Evolutionary conservation across 1,140 invertebrate genomes (phyloP).

Genomic region (Tetramorium parvispinum): DNA sequence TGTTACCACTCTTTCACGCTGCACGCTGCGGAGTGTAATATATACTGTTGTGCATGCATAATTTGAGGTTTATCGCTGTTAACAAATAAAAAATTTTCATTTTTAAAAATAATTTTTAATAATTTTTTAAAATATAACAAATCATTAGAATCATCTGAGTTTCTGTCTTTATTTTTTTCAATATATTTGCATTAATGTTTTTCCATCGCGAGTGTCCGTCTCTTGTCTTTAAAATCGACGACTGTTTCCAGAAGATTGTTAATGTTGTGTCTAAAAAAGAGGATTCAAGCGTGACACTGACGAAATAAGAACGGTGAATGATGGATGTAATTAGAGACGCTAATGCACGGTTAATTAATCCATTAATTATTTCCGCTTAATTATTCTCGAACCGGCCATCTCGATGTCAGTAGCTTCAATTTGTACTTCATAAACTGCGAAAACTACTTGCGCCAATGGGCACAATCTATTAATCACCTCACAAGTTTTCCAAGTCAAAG

Average conservation of each 20-base stretch:
- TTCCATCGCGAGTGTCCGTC: too few species aligned
- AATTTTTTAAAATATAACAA: background rate
- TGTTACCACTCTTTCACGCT: slow-evolving; percentile 10
- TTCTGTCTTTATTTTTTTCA: background rate
- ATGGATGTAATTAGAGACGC: slow-evolving; percentile 43
- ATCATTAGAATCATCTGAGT: background rate
- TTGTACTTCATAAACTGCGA: slow-evolving; percentile 26
- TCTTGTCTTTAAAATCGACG: background rate
- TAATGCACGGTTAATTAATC: slow-evolving; percentile 54
- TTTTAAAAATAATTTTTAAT: too few species aligned
- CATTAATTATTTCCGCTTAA: slow-evolving; percentile 63
- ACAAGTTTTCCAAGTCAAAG: slow-evolving; percentile 20
- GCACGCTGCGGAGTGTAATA: background rate
- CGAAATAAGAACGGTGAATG: slow-evolving; percentile 8
- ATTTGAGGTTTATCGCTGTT: slow-evolving; percentile 11
- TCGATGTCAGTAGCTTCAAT: slow-evolving; percentile 21
- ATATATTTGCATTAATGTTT: background rate
- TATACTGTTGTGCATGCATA: background rate
- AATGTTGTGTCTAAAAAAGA: background rate
- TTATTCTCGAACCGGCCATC: slow-evolving; percentile 33
- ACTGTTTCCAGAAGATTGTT: background rate
- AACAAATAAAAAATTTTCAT: background rate
- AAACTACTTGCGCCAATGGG: slow-evolving; percentile 7
- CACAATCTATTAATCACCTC: slow-evolving; percentile 36
- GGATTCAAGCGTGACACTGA: slow-evolving; percentile 10